Base-by-base conservation (phyloP, 2,113 vertebrate genomes). In the Brachypteracias leptosomus region DNA sequence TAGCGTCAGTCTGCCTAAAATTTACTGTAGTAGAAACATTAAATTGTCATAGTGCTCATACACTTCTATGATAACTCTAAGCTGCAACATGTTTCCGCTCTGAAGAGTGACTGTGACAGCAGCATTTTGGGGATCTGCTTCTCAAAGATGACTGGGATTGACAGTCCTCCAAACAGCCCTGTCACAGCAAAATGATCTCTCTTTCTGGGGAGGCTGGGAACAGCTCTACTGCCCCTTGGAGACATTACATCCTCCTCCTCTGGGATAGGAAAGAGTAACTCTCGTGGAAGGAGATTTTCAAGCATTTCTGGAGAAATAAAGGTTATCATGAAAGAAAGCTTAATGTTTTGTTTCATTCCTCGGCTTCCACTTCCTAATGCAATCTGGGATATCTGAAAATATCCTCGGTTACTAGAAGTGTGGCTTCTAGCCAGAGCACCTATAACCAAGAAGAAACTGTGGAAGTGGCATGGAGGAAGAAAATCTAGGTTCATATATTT, bases 91-190 rank as follows among this genome's bases (percentile, higher is more conserved):
- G 4, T 42, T 79, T 88, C 58, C 20, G 36, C 22, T 76, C 70
- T 0, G 1, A 82, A 76, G 1, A 1, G 21, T 16, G 20, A 72
- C 5, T 15, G 35, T 19, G 38, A 10, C 14, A 57, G 42, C 0
- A 4, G 14, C 14, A 40, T 83, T 76, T 66, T 33, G 16, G 54
- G 16, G 57, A 55, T 62, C 66, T 58, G 42, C 12, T 51, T 88
- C 59, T 91, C 55, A 51, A 25, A 88, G 1, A 0, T 2, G 3
- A 13, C 63, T 55, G 55, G 62, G 55, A 74, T 11, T 58, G 63
- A 74, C 36, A 74, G 71, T 0, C 3, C 33, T 67, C 31, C 55
- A 74, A 71, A 52, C 25, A 67, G 17, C 33, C 24, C 25, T 28
- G 20, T 26, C 35, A 70, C 2, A 3, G 63, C 16, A 80, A 62